Evolutionary conservation across 92 coral and sea anemone genomes (phyloP), one percentile per base, ranked within the genome.

Genomic region (Bergia puertoricense): DNA sequence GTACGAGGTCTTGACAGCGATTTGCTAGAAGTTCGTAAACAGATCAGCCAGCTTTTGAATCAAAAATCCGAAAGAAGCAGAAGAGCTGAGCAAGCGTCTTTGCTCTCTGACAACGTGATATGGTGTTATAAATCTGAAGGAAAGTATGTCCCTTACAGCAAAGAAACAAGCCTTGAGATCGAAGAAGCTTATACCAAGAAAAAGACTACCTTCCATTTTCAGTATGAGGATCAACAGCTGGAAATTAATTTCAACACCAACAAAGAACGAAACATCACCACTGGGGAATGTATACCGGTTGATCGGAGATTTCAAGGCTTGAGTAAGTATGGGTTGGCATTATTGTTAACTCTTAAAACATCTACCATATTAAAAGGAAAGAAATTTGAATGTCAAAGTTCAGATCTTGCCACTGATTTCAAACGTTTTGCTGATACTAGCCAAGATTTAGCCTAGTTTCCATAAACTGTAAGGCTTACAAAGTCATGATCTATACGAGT

Each of bases 141-240:
- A 30, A 59, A 66, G 13, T 79, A 45, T 7, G 81, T 48, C 15
- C 89, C 90, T 2, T 94, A 92, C 78, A 91, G 88, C 50, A 48
- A 82, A 9, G 88, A 65, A 18, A 43, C 36, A n/a, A 94, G 90
- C 54, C 82, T 87, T 9, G 59, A 90, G 79, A 92, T 95, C 57
- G 98, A 95, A 88, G 85, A 90, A 46, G 98, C 98, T 15, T 90
- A 54, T 81, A 71, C 5, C 22, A 84, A 80, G 40, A 88, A 89
- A 6, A 50, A 90, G 43, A 62, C 80, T 3, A 86, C 91, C 8
- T 87, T 93, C 18, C 50, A 48, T 1, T 40, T 89, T 51, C 18
- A 20, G 7, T 48, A 78, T 0, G 88, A 89, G 8, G 84, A 85
- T n/a, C 85, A 15, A 37, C 11, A 37, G 15, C 91, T 69, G 81